These are phyloP conservation scores for Ceyx margarethae DNA, from an alignment of 2,113 vertebrate species.

Conservation along the genomic window DNA sequence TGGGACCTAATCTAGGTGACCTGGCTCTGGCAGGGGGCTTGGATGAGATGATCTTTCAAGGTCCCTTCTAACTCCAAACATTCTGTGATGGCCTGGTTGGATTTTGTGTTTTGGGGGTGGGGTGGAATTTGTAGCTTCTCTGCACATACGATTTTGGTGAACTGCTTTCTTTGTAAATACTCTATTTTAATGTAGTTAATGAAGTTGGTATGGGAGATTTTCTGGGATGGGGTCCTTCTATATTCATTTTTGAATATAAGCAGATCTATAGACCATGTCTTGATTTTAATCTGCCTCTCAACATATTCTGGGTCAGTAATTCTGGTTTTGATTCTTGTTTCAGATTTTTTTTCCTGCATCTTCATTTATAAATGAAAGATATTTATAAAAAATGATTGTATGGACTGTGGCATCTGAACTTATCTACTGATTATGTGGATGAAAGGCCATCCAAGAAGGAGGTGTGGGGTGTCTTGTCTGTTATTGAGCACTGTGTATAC, in stretches of 20 bases:
- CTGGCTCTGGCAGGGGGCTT: no score
- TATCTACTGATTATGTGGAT: not conserved
- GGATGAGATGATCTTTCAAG: no score
- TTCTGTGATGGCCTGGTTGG: not conserved
- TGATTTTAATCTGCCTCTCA: not conserved
- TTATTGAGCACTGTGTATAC: not conserved
- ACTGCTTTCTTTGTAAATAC: not conserved
- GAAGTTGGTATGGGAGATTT: not conserved
- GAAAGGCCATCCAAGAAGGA: not conserved
- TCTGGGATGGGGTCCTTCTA: not conserved
- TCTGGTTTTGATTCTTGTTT: not conserved
- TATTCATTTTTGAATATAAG: not conserved
- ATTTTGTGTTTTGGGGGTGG: not conserved
- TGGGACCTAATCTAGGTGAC: no score
- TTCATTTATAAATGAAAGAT: not conserved
- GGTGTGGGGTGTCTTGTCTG: not conserved
- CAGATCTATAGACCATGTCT: not conserved
- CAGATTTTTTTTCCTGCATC: not conserved
- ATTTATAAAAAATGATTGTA: not conserved
- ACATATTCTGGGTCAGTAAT: not conserved
- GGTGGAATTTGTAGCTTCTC: not conserved
- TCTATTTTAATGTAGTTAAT: not conserved
- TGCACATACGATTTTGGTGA: not conserved
- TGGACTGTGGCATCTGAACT: not conserved
- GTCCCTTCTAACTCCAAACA: no score